Conservation (phyloP, 2,797 vertebrate genomes). For the Lophotriccus pileatus region DNA sequence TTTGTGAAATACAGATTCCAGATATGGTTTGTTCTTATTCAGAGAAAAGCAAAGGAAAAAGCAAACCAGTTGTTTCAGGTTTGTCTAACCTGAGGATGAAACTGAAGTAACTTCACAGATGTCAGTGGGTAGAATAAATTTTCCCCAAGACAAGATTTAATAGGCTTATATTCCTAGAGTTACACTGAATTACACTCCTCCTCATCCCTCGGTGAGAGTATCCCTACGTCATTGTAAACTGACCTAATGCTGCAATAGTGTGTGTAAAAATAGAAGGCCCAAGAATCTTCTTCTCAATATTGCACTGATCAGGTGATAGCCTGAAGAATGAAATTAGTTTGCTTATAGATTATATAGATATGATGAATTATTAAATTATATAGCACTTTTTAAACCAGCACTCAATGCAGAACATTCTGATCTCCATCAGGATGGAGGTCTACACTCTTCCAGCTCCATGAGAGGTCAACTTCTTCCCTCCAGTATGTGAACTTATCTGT, state of each 20-base stretch:
- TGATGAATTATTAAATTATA: neutral
- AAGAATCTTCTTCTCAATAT: neutral
- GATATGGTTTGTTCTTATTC: neutral
- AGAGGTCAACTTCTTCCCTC: neutral
- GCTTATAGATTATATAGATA: neutral
- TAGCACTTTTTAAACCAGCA: neutral
- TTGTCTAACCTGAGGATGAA: neutral
- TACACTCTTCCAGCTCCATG: neutral
- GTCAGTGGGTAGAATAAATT: neutral
- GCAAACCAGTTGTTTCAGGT: neutral
- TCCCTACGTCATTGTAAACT: neutral
- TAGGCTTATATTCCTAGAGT: neutral
- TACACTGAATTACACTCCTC: neutral
- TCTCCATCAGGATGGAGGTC: neutral
- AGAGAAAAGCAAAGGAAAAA: neutral
- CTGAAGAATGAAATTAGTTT: neutral
- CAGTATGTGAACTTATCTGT: neutral
- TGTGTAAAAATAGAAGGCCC: neutral
- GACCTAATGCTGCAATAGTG: neutral
- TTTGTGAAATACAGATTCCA: neutral
- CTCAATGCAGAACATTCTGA: neutral
- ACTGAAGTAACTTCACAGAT: neutral
- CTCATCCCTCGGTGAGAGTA: neutral
- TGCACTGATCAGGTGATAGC: neutral
- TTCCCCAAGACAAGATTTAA: neutral